phyloP scores from a whole-genome alignment of 2,888 invertebrate genomes.

The Ormyrus nitidulus region DNA sequence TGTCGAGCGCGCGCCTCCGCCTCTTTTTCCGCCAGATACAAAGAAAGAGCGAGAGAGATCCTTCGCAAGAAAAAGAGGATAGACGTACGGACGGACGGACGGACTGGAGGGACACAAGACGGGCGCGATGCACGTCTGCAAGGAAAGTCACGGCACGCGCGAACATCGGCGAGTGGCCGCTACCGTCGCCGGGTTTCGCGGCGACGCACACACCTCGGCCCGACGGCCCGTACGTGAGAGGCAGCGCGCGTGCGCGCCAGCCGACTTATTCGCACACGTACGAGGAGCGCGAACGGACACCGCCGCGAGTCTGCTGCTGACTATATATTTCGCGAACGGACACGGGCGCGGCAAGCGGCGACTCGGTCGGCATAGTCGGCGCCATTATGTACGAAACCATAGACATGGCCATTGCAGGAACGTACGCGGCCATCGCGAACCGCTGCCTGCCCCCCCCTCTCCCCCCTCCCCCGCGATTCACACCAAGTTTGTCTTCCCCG shows the following conservation, averaged over 20 bases:
- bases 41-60: conserved; percentile 7
- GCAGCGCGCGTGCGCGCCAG: neutral
- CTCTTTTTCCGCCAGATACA: conserved; percentile 6
- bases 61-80: too few relatives aligned
- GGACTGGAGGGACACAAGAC: neutral
- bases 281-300: neutral
- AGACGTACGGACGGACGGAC: neutral
- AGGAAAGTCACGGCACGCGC: too few relatives aligned
- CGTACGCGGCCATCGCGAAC: neutral
- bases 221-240: neutral
- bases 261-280: neutral
- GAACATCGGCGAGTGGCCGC: too few relatives aligned
- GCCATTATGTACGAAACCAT: conserved; percentile 41
- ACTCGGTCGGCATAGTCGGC: conserved; percentile 70
- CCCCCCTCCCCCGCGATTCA: neutral
- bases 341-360: conserved; percentile 70
- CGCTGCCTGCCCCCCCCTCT: neutral
- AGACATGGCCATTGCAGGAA: conserved; percentile 45
- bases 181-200: neutral
- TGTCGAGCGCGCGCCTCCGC: conserved; percentile 25
- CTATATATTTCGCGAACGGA: conserved; percentile 58
- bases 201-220: neutral
- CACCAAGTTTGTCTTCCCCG: neutral
- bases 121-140: too few relatives aligned
- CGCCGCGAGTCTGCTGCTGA: conserved; percentile 6